phyloP scores from a whole-genome alignment of 2,888 invertebrate genomes.

The Lepidonotus clava region DNA sequence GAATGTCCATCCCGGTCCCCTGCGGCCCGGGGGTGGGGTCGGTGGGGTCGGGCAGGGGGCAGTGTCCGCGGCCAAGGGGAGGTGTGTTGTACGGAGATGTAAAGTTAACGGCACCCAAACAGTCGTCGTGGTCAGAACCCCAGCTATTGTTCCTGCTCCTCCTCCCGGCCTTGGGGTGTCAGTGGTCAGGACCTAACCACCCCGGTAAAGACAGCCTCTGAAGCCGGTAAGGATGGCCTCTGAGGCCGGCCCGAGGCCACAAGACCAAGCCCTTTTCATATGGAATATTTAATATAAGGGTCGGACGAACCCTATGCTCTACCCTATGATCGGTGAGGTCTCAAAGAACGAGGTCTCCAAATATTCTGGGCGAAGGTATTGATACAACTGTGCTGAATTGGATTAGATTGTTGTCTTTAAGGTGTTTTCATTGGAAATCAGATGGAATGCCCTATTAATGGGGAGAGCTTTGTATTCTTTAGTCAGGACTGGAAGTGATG shows the following conservation, averaged over 20 bases:
- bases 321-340: background rate
- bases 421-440: too few species aligned
- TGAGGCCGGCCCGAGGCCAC: background rate
- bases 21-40: background rate
- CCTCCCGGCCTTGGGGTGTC: background rate
- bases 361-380: too few species aligned
- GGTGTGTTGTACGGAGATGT: constrained; percentile 4
- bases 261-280: background rate
- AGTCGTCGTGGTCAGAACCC: background rate
- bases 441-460: too few species aligned
- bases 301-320: background rate
- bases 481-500: too few species aligned
- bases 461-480: too few species aligned
- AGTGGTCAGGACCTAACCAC: background rate
- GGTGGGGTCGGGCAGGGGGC: background rate
- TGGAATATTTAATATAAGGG: background rate
- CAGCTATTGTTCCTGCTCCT: background rate
- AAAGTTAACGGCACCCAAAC: constrained; percentile 19
- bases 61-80: background rate
- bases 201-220: background rate
- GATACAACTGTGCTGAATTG: too few species aligned
- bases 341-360: too few species aligned
- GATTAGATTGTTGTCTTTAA: too few species aligned
- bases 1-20: background rate
- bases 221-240: too few species aligned